Percentiles rank a stretch among this genome's conserved stretches.
Evolutionary conservation across 2,113 vertebrate genomes (phyloP).

Genomic region (Cynocephalus volans): DNA sequence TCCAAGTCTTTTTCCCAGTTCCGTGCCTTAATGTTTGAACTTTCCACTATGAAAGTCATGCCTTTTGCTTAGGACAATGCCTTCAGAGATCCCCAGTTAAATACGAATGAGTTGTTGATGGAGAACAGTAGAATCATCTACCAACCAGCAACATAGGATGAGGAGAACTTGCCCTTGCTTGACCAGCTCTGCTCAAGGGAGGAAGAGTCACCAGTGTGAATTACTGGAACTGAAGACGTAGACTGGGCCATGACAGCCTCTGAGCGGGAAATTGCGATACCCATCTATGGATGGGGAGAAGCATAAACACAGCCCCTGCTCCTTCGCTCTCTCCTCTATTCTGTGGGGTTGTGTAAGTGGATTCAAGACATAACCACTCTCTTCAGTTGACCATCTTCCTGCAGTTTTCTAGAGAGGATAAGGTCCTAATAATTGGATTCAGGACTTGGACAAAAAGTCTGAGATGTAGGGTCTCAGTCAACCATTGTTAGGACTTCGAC

Average conservation of each 20-base stretch:
- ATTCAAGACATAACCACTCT: not conserved
- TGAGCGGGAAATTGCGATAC: not conserved
- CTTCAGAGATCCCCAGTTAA: constrained; percentile 14
- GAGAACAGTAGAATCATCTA: not conserved
- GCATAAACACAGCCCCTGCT: not conserved
- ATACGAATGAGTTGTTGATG: not conserved
- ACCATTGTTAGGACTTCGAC: not conserved
- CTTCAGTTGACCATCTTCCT: not conserved
- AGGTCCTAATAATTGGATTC: not conserved
- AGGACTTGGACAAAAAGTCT: not conserved
- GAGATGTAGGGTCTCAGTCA: not conserved
- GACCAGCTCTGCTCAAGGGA: not conserved
- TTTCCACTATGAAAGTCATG: not conserved
- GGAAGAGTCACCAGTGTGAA: not conserved
- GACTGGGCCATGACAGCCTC: not conserved
- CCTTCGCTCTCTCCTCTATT: not conserved
- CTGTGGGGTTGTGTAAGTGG: not conserved
- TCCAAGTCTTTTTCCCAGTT: not conserved
- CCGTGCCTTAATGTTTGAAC: not conserved
- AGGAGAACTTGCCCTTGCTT: not conserved
- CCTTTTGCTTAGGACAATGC: not conserved
- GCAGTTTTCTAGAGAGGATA: not conserved
- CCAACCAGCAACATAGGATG: not conserved
- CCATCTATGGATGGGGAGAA: not conserved
- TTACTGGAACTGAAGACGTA: not conserved